Evolutionary conservation across 2,888 invertebrate species (phyloP).

Genomic region (Lepidocyrtoides sp.): DNA sequence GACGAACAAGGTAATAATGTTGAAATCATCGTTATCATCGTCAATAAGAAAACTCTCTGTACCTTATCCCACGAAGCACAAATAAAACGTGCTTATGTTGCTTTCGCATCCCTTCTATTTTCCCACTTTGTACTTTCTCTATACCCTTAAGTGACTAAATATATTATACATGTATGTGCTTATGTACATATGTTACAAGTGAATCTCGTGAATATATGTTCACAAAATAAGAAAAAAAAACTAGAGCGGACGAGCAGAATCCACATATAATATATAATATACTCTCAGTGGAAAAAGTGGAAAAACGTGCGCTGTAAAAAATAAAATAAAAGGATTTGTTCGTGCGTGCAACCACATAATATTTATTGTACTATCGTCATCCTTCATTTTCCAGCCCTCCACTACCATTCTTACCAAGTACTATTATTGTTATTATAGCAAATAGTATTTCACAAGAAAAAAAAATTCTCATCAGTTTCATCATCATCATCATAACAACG

Average conservation of each 20-base stretch:
- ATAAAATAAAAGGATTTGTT: conserved; percentile 44
- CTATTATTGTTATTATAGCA: background rate
- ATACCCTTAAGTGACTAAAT: background rate
- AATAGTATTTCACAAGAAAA: background rate
- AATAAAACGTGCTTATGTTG: conserved; percentile 69
- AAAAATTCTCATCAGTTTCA: conserved; percentile 46
- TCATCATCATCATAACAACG: background rate
- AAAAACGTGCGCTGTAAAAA: conserved; percentile 38
- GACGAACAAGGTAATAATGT: background rate
- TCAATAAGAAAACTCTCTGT: conserved; percentile 13
- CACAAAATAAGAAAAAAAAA: conserved; percentile 17
- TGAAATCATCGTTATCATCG: background rate
- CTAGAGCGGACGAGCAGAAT: too few species aligned
- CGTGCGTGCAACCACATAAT: conserved; percentile 69
- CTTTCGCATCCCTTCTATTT: background rate
- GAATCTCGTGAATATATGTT: too few species aligned
- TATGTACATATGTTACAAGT: background rate
- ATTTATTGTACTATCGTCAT: conserved; percentile 49
- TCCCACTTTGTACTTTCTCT: background rate
- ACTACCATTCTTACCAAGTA: too few species aligned
- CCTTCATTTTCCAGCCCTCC: background rate
- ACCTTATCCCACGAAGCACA: conserved; percentile 34
- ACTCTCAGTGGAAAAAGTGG: conserved; percentile 30
- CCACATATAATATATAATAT: too few species aligned
- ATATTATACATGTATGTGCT: background rate